Evolutionary conservation across 2,888 invertebrate species (phyloP).

Genomic region (Dryococelus australis): DNA sequence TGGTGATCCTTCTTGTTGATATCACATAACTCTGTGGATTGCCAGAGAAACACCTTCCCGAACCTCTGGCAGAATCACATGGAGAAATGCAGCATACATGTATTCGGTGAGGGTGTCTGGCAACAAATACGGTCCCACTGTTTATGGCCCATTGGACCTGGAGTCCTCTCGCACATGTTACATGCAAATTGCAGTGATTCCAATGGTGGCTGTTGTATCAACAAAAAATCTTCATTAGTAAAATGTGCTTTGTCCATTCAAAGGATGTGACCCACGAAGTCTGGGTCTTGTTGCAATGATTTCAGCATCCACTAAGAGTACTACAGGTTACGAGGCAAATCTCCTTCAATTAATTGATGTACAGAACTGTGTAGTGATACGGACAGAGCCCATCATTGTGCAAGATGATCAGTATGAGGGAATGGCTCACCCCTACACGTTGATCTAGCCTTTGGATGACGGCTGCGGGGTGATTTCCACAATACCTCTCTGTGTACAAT

Average conservation of each 20-base stretch:
- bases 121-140: neutral
- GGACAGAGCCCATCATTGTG: no score
- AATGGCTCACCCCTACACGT: no score
- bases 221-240: neutral
- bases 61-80: neutral
- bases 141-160: neutral
- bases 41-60: neutral
- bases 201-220: neutral
- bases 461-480: no score
- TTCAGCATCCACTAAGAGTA: neutral
- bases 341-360: constrained; percentile 20
- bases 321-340: neutral
- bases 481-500: no score
- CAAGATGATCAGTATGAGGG: no score
- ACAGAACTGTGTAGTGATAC: neutral
- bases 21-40: neutral
- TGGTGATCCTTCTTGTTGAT: neutral
- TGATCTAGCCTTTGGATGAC: no score
- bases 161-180: neutral
- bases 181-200: neutral
- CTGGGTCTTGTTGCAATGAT: neutral
- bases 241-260: neutral
- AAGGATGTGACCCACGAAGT: neutral
- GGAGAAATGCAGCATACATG: neutral
- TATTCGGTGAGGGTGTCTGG: neutral